Evolutionary conservation across 2,113 vertebrate genomes (phyloP), one percentile per base, ranked within the genome.

Genomic region (Thryonomys swinderianus): DNA sequence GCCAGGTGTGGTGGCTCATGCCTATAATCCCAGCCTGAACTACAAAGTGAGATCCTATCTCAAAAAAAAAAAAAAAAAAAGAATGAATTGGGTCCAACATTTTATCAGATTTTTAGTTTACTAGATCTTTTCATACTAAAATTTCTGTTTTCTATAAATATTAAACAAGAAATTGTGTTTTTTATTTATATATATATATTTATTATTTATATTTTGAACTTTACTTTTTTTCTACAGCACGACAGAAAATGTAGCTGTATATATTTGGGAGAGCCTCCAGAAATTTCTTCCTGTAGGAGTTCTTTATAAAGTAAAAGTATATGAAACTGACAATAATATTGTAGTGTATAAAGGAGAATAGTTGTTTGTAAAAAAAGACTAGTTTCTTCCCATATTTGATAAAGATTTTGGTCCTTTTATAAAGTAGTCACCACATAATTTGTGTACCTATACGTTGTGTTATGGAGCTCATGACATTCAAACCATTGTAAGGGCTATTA

Each of bases 251-350:
- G n/a, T n/a, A n/a, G n/a, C n/a, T n/a, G n/a, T n/a, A n/a, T n/a
- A n/a, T 97, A 99, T 99, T 92, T 99, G 99, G 99, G 99, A 99
- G 94, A 98, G 86, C 96, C 99, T 99, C 88, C 98, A 97, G 97
- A 98, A 98, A 95, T 94, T 97, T 9, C 98, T 99, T 91, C 99
- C 99, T 0, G 0, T 61, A 7, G 98, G 98, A 51, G 51, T 97
- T 51, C 99, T 99, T 7, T 98, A 99, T 45, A 99, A 99, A 95
- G 99, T 99, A 45, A 99, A 99, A 92, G 99, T 99, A 32, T 97
- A 99, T 0, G 99, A 99, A 97, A 99, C 99, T 0, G 99, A 99
- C 40, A 99, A 99, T 84, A 99, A 99, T 87, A 88, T 98, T 0
- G 98, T 99, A 0, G 90, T 99, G 0, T 99, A 99, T 94, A 98